Percentiles rank a stretch among this genome's conserved stretches.
phyloP scores from a whole-genome alignment of 2,113 vertebrate genomes.

The Onychostruthus taczanowskii region DNA sequence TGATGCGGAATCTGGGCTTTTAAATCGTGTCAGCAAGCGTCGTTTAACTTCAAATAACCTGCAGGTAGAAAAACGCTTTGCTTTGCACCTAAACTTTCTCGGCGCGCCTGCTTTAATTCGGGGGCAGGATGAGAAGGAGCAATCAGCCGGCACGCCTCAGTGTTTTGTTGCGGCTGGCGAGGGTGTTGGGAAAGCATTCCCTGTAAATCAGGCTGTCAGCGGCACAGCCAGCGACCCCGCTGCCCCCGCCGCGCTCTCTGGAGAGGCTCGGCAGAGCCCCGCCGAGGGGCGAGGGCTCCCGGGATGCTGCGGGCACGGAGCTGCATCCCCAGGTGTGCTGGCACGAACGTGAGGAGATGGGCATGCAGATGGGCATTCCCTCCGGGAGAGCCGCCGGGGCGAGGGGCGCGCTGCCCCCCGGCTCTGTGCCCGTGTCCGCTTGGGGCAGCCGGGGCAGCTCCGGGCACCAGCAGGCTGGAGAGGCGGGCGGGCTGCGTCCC shows the following conservation, averaged over 20 bases:
- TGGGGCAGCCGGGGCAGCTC: neutral
- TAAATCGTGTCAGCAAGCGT: constrained; percentile 21
- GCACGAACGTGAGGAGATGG: rapidly evolving
- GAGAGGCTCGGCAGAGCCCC: neutral
- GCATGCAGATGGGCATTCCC: neutral
- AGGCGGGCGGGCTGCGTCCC: neutral
- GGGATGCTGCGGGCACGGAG: neutral
- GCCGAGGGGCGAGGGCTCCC: neutral
- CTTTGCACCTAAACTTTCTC: neutral
- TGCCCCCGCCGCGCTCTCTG: neutral
- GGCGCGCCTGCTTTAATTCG: neutral
- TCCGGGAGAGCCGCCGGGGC: neutral
- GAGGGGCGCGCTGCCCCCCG: rapidly evolving
- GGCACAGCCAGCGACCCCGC: neutral
- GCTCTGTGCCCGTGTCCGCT: neutral
- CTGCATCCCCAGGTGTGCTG: neutral
- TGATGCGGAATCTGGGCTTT: constrained; percentile 21
- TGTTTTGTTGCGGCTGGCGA: neutral
- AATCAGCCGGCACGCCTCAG: neutral
- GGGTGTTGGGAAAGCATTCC: neutral
- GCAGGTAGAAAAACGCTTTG: neutral
- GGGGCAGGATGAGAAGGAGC: neutral
- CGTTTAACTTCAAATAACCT: constrained; percentile 20
- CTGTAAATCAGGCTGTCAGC: constrained; percentile 14
- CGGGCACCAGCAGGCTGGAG: neutral